Percentiles rank a stretch among this genome's conserved stretches.
Conservation (phyloP, 1,140 invertebrate genomes). For the Drosophila ogumai region DNA sequence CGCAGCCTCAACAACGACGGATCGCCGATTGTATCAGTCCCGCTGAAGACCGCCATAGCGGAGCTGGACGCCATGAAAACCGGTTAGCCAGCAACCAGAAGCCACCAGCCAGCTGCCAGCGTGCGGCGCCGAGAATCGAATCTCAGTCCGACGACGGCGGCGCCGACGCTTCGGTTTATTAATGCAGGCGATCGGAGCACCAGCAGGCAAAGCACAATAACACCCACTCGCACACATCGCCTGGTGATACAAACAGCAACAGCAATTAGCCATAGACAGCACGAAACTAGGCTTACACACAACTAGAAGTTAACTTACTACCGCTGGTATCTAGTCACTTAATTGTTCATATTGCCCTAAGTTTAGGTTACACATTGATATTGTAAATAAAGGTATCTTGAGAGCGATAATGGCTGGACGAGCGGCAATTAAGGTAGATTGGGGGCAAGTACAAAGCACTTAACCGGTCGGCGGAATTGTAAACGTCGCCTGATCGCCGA, state of each 20-base stretch:
- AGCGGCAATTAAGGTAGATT: slow-evolving; percentile 35
- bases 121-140: slow-evolving; percentile 32
- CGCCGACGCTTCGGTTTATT: slow-evolving; percentile 18
- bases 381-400: slow-evolving; percentile 51
- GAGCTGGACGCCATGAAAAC: slow-evolving; percentile 69
- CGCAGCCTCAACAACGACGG: slow-evolving; percentile 42
- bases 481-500: slow-evolving; percentile 69
- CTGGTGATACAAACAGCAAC: slow-evolving; percentile 28
- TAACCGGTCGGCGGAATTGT: slow-evolving; percentile 24
- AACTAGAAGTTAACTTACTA: slow-evolving; percentile 40
- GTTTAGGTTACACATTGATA: slow-evolving; percentile 45
- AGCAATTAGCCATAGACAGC: slow-evolving; percentile 36
- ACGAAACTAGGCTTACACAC: slow-evolving; percentile 35
- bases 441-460: slow-evolving; percentile 65
- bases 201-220: slow-evolving; percentile 13
- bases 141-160: slow-evolving; percentile 24
- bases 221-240: slow-evolving; percentile 27
- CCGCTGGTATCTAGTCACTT: slow-evolving; percentile 54
- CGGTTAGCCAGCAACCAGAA: slow-evolving; percentile 46
- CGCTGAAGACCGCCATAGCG: slow-evolving; percentile 58
- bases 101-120: slow-evolving; percentile 11
- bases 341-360: slow-evolving; percentile 48
- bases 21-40: slow-evolving; percentile 3
- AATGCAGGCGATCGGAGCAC: slow-evolving; percentile 33
- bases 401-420: slow-evolving; percentile 32